phyloP scores from a whole-genome alignment of 2,113 vertebrate genomes.

The Nycticryphes semicollaris region DNA sequence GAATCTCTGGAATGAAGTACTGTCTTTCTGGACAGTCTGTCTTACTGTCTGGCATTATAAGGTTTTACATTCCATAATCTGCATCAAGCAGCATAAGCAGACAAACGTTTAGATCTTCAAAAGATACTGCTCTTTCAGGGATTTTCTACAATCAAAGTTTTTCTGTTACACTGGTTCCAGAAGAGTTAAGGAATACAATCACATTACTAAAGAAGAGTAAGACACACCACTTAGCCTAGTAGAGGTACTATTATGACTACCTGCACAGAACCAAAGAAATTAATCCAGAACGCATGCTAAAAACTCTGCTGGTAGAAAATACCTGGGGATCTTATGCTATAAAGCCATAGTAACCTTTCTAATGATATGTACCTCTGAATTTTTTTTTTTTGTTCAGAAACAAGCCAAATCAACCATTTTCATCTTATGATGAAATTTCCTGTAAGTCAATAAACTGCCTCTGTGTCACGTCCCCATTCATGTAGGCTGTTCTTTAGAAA shows the following conservation, averaged over 20 bases:
- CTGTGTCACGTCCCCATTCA: not conserved
- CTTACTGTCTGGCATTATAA: not conserved
- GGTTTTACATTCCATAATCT: not conserved
- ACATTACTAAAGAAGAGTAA: not conserved
- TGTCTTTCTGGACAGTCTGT: not conserved
- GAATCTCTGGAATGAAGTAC: not conserved
- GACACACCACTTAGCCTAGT: not conserved
- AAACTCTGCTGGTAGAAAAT: not conserved
- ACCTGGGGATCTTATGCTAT: not conserved
- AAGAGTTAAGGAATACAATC: not conserved
- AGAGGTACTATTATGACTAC: not conserved
- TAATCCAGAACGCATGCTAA: not conserved
- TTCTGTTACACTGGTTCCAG: not conserved
- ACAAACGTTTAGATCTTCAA: not conserved
- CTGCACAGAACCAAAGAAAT: not conserved
- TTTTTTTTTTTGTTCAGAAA: not conserved
- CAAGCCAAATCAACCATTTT: not conserved
- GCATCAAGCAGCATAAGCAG: not conserved
- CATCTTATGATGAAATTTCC: not conserved
- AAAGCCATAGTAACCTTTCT: not conserved
- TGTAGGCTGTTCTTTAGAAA: conserved; percentile 48
- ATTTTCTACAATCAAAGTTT: not conserved
- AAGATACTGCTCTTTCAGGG: not conserved
- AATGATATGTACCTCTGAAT: not conserved
- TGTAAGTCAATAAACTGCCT: not conserved